Evolutionary conservation across 1,140 invertebrate species (phyloP).

Genomic region (Campoletis sonorensis): DNA sequence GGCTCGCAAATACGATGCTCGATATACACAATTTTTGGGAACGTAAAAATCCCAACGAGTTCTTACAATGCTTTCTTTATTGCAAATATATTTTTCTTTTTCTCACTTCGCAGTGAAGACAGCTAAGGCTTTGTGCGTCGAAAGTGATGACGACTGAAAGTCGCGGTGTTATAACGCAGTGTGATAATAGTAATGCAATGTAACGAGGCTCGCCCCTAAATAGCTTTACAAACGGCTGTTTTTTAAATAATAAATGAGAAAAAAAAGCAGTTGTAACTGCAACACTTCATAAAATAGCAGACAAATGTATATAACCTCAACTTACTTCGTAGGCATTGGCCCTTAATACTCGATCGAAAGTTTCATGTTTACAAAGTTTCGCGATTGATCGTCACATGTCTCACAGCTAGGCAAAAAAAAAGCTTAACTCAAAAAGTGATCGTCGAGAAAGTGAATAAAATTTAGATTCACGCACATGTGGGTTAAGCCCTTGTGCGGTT

Average conservation of each 20-base stretch:
- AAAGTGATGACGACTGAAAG: not conserved
- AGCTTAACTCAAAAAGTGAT: conserved; percentile 5
- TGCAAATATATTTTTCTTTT: not conserved
- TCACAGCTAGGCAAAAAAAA: not conserved
- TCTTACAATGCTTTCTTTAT: conserved; percentile 2
- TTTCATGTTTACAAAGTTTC: too few species aligned
- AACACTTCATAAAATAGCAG: too few species aligned
- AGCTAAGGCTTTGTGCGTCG: not conserved
- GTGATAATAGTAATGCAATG: not conserved
- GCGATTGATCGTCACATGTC: too few species aligned
- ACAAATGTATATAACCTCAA: too few species aligned
- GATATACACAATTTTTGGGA: too few species aligned
- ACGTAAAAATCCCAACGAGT: not conserved
- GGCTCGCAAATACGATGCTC: too few species aligned
- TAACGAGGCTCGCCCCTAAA: not conserved
- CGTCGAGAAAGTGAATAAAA: conserved; percentile 11
- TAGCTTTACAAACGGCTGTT: not conserved
- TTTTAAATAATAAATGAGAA: not conserved
- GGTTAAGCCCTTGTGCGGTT: not conserved
- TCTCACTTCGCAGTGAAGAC: not conserved
- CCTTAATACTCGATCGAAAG: too few species aligned
- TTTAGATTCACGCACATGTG: not conserved
- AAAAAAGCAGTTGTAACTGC: too few species aligned
- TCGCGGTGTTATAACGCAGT: not conserved
- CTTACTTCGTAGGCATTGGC: too few species aligned